Evolutionary conservation across 1,140 invertebrate genomes (phyloP), one percentile per base, ranked within the genome.

Genomic region (Drosophila kohkoa): DNA sequence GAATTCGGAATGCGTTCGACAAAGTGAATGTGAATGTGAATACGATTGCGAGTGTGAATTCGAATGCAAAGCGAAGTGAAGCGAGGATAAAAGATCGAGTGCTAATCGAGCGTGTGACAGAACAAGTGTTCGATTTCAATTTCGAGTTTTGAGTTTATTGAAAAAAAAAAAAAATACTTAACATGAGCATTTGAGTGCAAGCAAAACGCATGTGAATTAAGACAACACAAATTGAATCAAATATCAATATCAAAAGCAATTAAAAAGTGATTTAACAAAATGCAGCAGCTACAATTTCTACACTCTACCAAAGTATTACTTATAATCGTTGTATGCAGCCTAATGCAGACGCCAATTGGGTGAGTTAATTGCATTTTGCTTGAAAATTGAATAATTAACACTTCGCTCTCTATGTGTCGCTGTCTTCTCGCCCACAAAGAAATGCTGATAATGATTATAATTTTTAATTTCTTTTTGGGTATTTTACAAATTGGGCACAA

Each of bases 251-350:
- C 16, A 38, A 30, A 25, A 46, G 15, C 43, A 70, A 8, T 70
- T 45, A 15, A 5, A 46, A 16, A 38, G 32, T 25, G 15, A 15
- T 54, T 57, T 43, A 10, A 49, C 28, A 67, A 48, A 55, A 66
- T 63, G 68, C 35, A 13, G 20, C 63, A 69, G 10, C 49, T 75
- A 32, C 59, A 52, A 52, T 51, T 54, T 35, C 15, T 60, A 20
- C 48, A 64, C 15, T 59, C 62, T 7, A 55, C 32, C 30, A 59
- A 73, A 69, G 20, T 66, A 45, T 68, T 88, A 16, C 67, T 77
- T 57, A 68, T 76, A 7, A 69, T 54, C 45, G 46, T 89, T 38
- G 54, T 81, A 68, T 66, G 71, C 52, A 51, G 66, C 49, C 49
- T 45, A 3, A 30, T 75, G 43, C 64, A 64, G 10, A 48, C 28